Percentiles rank a stretch among this genome's conserved stretches.
phyloP scores from a whole-genome alignment of 2,113 vertebrate species.

The Mesoclemmys tuberculata region DNA sequence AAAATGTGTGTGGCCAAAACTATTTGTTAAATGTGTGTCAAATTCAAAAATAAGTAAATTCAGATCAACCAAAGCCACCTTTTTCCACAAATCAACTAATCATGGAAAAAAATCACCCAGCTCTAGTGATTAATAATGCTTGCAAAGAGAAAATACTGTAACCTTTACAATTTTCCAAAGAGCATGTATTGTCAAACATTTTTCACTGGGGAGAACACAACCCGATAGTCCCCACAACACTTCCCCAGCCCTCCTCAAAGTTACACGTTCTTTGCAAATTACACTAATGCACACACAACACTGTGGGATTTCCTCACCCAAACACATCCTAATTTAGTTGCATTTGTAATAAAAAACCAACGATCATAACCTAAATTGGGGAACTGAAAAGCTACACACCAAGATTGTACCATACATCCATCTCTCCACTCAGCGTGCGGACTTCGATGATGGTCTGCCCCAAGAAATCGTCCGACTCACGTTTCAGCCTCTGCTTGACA shows the following conservation, averaged over 20 bases:
- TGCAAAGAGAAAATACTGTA: not conserved
- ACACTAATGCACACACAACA: not conserved
- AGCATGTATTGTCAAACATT: not conserved
- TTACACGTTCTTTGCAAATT: not conserved
- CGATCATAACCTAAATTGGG: not conserved
- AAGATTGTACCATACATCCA: slow-evolving; percentile 99
- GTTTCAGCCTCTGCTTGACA: slow-evolving; percentile 96
- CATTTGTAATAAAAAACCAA: not conserved
- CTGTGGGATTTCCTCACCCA: not conserved
- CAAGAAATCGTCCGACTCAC: slow-evolving; percentile 97
- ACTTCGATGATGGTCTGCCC: slow-evolving; percentile 99
- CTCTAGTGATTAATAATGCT: not conserved
- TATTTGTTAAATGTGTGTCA: not conserved
- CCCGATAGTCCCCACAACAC: not conserved
- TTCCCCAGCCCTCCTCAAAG: not conserved
- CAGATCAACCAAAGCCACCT: not conserved
- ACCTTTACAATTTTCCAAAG: not conserved
- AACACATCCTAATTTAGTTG: not conserved
- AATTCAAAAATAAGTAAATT: not conserved
- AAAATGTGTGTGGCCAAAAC: not conserved
- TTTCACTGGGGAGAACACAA: not conserved
- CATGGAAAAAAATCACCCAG: too few relatives aligned
- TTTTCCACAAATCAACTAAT: not conserved
- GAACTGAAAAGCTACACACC: slow-evolving; percentile 82
- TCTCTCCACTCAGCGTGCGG: slow-evolving; percentile 95